A percentile compares a stretch with the other conserved stretches of the same genome.
phyloP scores from a whole-genome alignment of 2,888 invertebrate genomes.

The Calephelis perditalis region DNA sequence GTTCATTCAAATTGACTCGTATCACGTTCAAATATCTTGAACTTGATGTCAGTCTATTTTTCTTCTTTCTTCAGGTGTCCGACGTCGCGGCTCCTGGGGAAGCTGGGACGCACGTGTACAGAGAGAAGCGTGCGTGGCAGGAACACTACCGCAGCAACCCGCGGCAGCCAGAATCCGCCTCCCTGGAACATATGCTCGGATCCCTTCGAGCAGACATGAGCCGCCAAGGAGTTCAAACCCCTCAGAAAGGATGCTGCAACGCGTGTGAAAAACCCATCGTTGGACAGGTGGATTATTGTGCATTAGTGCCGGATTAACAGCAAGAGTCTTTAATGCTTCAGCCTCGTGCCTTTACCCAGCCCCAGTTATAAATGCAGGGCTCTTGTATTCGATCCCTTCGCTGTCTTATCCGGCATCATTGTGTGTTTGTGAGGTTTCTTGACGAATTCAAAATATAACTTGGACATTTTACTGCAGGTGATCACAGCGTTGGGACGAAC shows the following conservation, averaged over 20 bases:
- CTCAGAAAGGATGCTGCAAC: slow-evolving; percentile 99
- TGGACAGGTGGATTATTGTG: slow-evolving; percentile 84
- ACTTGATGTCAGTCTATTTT: background rate
- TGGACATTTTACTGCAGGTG: slow-evolving; percentile 65
- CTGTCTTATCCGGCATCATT: too few relatives aligned
- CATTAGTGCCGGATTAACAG: background rate
- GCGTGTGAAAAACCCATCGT: slow-evolving; percentile 99
- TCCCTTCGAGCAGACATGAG: slow-evolving; percentile 97
- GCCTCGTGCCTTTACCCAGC: too few relatives aligned
- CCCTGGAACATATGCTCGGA: slow-evolving; percentile 91
- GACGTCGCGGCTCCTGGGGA: slow-evolving; percentile 47
- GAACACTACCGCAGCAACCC: slow-evolving; percentile 74
- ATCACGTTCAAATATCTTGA: slow-evolving; percentile 8
- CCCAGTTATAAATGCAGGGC: too few relatives aligned
- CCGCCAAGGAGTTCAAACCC: slow-evolving; percentile 98
- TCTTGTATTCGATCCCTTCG: too few relatives aligned
- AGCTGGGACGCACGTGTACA: slow-evolving; percentile 80
- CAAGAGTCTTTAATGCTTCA: too few relatives aligned
- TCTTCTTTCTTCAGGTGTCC: slow-evolving; percentile 49
- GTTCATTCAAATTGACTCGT: slow-evolving; percentile 18
- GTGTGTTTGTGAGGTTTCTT: background rate
- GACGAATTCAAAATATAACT: slow-evolving; percentile 20
- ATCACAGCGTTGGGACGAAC: slow-evolving; percentile 98
- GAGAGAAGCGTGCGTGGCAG: slow-evolving; percentile 77
- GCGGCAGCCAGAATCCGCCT: slow-evolving; percentile 76